Percentiles rank a stretch among this genome's conserved stretches.
Evolutionary conservation across 2,797 vertebrate genomes (phyloP).

Genomic region (Lacerta agilis): DNA sequence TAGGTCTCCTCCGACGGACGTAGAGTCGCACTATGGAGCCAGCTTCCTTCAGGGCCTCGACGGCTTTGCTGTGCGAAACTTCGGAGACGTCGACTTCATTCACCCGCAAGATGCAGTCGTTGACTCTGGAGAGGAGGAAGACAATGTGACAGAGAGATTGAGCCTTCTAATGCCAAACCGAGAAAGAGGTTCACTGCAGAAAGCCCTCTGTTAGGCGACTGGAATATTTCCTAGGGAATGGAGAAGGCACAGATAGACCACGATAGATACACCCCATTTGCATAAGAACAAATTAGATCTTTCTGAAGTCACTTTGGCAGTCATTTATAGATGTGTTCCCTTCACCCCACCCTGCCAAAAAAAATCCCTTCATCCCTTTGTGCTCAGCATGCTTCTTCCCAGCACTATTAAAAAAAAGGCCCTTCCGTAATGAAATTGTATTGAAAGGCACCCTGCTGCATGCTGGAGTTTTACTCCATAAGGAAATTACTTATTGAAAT

Average conservation of each 20-base stretch:
- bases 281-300: not conserved
- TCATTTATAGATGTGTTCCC: not conserved
- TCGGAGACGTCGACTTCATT: constrained; percentile 93
- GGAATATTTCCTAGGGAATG: not conserved
- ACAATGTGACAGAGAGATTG: constrained; percentile 23
- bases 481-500: constrained; percentile 21
- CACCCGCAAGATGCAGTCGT: constrained; percentile 95
- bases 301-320: not conserved
- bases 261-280: not conserved
- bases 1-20: constrained; percentile 91
- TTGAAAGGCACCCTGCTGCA: not conserved
- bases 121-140: constrained; percentile 83
- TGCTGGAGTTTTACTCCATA: not conserved
- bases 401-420: not conserved
- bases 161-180: not conserved
- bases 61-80: constrained; percentile 94
- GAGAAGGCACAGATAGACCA: not conserved
- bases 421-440: constrained; percentile 1
- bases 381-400: not conserved
- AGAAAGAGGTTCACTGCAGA: not conserved
- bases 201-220: not conserved
- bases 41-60: constrained; percentile 94
- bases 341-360: not conserved
- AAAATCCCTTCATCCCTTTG: not conserved
- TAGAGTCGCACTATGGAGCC: constrained; percentile 94